These are phyloP conservation scores for Peromyscus nudipes DNA, from an alignment of 2,797 vertebrate species.

Conservation along the genomic window DNA sequence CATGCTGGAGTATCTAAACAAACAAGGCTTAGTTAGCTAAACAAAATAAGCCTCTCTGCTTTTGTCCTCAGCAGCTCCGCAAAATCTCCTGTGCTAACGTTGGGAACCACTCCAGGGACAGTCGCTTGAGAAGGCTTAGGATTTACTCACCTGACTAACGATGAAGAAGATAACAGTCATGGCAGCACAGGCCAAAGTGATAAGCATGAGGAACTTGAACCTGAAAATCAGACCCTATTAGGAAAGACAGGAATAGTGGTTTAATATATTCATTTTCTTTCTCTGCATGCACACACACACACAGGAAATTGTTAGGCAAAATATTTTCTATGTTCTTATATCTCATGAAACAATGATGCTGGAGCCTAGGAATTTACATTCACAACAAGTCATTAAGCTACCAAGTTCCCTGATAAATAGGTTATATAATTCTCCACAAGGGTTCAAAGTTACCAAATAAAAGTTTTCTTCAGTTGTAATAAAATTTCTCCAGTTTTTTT, in stretches of 20 bases:
- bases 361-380: conserved; percentile 54
- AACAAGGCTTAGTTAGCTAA: background rate
- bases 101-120: background rate
- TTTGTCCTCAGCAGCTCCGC: background rate
- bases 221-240: conserved; percentile 96
- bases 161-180: conserved; percentile 99
- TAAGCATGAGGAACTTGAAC: conserved; percentile 99
- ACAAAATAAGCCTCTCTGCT: background rate
- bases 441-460: conserved; percentile 74
- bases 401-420: conserved; percentile 50
- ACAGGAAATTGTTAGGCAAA: conserved; percentile 6
- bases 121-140: background rate
- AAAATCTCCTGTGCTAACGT: background rate
- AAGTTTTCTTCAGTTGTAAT: conserved; percentile 70
- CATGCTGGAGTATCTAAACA: background rate
- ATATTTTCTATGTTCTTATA: conserved; percentile 31
- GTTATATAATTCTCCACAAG: conserved; percentile 67
- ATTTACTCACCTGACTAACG: conserved; percentile 94
- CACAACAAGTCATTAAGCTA: background rate
- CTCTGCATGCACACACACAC: no score
- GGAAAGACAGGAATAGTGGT: conserved; percentile 70
- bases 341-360: background rate
- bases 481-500: conserved; percentile 68
- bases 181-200: conserved; percentile 97
- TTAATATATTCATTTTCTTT: background rate